These are phyloP conservation scores for Thymallus thymallus DNA, from an alignment of 2,113 vertebrate genomes.

Conservation along the genomic window DNA sequence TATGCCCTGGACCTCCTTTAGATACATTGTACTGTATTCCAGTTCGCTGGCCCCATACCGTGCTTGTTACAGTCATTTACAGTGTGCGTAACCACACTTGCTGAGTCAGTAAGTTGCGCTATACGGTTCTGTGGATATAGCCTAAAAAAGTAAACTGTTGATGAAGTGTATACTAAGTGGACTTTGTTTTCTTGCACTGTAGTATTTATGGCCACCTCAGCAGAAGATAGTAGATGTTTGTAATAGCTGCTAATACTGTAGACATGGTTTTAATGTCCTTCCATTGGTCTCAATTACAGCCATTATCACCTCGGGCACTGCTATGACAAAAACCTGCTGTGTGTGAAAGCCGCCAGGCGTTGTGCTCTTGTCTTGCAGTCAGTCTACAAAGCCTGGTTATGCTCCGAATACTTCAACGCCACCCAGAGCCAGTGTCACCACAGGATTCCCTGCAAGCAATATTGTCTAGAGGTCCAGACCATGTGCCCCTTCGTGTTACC, in stretches of 20 bases:
- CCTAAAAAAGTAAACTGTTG: not conserved
- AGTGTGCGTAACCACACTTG: too few relatives aligned
- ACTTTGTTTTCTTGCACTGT: not conserved
- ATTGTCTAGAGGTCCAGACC: conserved; percentile 87
- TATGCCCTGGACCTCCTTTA: not conserved
- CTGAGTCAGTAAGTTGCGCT: too few relatives aligned
- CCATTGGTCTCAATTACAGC: not conserved
- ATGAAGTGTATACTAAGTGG: not conserved
- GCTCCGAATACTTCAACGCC: conserved; percentile 87
- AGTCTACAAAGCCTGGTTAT: conserved; percentile 91
- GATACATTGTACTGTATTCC: too few relatives aligned
- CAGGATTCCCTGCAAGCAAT: conserved; percentile 88
- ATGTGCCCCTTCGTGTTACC: conserved; percentile 87
- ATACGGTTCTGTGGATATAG: too few relatives aligned
- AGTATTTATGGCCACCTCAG: not conserved
- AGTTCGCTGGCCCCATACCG: too few relatives aligned
- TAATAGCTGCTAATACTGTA: too few relatives aligned
- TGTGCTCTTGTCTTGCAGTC: conserved; percentile 61
- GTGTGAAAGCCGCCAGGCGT: not conserved
- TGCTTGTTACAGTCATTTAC: too few relatives aligned
- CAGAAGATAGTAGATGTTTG: too few relatives aligned
- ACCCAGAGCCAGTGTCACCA: conserved; percentile 85
- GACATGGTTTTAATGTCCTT: not conserved
- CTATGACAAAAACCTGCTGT: not conserved
- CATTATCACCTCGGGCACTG: not conserved